Conservation (phyloP, 2,888 invertebrate genomes). For the Hydropsyche betteni region DNA sequence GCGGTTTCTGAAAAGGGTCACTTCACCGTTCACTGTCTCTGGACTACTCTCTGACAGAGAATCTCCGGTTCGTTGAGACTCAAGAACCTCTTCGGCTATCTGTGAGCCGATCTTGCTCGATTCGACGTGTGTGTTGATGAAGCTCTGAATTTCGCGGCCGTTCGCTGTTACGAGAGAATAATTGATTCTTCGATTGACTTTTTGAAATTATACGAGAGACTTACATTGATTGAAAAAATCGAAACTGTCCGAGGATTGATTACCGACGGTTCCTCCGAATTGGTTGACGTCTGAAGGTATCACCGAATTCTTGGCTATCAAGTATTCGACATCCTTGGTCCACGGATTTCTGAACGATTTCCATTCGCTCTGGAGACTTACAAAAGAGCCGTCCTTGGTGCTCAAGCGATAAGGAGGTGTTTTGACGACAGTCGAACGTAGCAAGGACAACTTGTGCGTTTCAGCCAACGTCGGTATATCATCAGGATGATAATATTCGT, state of each 20-base stretch:
- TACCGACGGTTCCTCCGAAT: neutral
- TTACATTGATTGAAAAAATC: slow-evolving; percentile 68
- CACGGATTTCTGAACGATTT: slow-evolving; percentile 92
- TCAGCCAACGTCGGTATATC: slow-evolving; percentile 83
- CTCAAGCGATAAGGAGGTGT: slow-evolving; percentile 83
- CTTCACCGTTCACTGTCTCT: slow-evolving; percentile 54
- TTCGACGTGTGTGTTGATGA: slow-evolving; percentile 80
- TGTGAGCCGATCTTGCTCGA: slow-evolving; percentile 86
- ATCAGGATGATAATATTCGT: slow-evolving; percentile 88
- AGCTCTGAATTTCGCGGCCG: slow-evolving; percentile 72
- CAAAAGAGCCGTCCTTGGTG: slow-evolving; percentile 77
- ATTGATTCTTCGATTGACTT: slow-evolving; percentile 31
- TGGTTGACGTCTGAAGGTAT: slow-evolving; percentile 56
- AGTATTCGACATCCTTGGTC: slow-evolving; percentile 93
- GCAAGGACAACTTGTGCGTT: slow-evolving; percentile 81
- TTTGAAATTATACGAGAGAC: slow-evolving; percentile 43
- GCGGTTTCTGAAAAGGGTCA: neutral
- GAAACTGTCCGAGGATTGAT: slow-evolving; percentile 59
- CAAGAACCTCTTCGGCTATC: slow-evolving; percentile 81
- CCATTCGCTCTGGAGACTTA: slow-evolving; percentile 82
- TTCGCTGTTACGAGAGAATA: slow-evolving; percentile 56
- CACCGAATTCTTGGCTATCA: slow-evolving; percentile 86
- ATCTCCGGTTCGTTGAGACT: slow-evolving; percentile 66
- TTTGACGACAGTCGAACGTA: slow-evolving; percentile 69
- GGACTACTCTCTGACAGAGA: slow-evolving; percentile 64